Evolutionary conservation across 2,888 invertebrate species (phyloP).

Genomic region (Lomographa bimaculata): DNA sequence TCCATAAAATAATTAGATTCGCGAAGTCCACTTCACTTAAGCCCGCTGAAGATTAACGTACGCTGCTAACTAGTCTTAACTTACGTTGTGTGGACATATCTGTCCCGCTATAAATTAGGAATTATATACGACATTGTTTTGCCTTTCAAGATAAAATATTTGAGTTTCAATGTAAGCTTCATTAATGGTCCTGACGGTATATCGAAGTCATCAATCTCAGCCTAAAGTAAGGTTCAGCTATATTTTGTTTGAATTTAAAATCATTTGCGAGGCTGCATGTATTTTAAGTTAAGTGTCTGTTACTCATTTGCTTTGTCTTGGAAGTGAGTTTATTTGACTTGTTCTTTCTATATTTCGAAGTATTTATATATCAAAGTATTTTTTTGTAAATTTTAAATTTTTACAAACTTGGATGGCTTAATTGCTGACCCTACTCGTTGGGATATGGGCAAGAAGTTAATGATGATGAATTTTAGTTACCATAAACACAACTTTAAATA

Average conservation of each 20-base stretch:
- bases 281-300: slow-evolving; percentile 1
- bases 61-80: slow-evolving; percentile 49
- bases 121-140: slow-evolving; percentile 57
- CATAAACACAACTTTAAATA: no score
- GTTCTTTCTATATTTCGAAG: no score
- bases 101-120: slow-evolving; percentile 61
- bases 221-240: slow-evolving; percentile 18
- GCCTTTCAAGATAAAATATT: slow-evolving; percentile 57
- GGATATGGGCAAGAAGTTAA: no score
- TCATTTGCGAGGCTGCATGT: slow-evolving; percentile 1
- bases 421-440: no score
- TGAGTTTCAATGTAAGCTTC: slow-evolving; percentile 43
- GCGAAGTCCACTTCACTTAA: slow-evolving; percentile 65
- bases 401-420: no score
- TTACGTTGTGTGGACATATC: slow-evolving; percentile 48
- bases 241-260: slow-evolving; percentile 13
- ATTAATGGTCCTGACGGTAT: slow-evolving; percentile 40
- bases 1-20: slow-evolving; percentile 78
- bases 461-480: no score
- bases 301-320: slow-evolving; percentile 1
- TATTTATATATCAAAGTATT: no score
- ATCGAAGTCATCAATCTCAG: slow-evolving; percentile 13
- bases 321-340: no score
- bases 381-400: no score
- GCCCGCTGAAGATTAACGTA: slow-evolving; percentile 59